Evolutionary conservation across 2,113 vertebrate species (phyloP).

Genomic region (Cichladusa arquata): DNA sequence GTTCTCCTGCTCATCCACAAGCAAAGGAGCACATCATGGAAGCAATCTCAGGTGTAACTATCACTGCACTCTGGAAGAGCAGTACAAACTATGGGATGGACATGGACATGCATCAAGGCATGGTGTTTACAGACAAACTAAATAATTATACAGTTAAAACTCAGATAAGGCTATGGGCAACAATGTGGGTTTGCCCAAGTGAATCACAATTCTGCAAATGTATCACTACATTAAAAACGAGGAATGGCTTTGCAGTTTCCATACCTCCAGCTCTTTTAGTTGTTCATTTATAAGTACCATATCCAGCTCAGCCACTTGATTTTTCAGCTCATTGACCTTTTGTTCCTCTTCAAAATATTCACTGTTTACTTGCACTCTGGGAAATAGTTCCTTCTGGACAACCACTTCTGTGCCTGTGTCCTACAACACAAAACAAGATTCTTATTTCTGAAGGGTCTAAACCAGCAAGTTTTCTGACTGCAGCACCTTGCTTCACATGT

Average conservation of each 20-base stretch:
- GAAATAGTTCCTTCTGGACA: constrained; percentile 56
- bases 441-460: background rate
- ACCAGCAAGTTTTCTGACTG: background rate
- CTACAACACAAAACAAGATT: constrained; percentile 59
- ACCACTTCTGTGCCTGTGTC: constrained; percentile 36
- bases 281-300: constrained; percentile 78
- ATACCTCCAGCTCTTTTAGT: constrained; percentile 86
- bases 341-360: constrained; percentile 73
- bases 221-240: background rate
- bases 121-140: background rate
- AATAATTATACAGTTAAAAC: background rate
- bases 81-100: background rate
- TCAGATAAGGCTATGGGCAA: background rate
- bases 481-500: background rate
- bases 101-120: background rate
- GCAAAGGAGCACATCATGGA: background rate
- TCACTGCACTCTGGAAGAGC: background rate
- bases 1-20: background rate
- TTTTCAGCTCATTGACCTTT: constrained; percentile 78
- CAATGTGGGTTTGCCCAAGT: constrained; percentile 9
- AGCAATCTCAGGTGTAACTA: background rate
- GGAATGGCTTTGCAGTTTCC: constrained; percentile 41
- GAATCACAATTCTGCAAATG: background rate
- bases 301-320: constrained; percentile 77
- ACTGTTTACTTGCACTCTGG: constrained; percentile 37